A percentile compares a stretch with the other conserved stretches of the same genome.
Conservation (phyloP, 1,140 invertebrate genomes). For the Drosophila sucinea region DNA sequence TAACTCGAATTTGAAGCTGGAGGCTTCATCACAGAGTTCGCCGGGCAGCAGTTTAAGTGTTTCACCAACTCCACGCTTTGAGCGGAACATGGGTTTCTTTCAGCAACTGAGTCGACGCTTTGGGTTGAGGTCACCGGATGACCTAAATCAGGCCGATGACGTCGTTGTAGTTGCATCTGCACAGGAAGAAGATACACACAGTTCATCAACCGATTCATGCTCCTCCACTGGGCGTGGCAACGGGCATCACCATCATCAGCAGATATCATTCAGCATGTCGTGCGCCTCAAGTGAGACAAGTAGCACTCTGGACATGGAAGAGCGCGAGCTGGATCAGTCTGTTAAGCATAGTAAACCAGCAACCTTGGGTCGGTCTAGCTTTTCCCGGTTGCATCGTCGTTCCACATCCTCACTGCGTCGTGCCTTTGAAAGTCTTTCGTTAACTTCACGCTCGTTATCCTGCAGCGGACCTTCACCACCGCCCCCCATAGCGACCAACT, state of each 20-base stretch:
- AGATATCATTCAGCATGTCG: slow-evolving; percentile 84
- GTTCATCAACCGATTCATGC: slow-evolving; percentile 85
- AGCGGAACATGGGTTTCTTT: slow-evolving; percentile 85
- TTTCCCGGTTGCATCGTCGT: slow-evolving; percentile 85
- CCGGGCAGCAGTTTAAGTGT: slow-evolving; percentile 65
- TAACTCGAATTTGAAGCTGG: slow-evolving; percentile 31
- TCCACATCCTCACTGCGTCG: slow-evolving; percentile 88
- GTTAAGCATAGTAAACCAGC: slow-evolving; percentile 47
- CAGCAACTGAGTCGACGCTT: slow-evolving; percentile 86
- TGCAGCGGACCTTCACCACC: slow-evolving; percentile 84
- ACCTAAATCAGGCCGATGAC: slow-evolving; percentile 81
- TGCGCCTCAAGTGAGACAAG: slow-evolving; percentile 86
- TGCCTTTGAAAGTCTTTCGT: slow-evolving; percentile 87
- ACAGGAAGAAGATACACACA: slow-evolving; percentile 85
- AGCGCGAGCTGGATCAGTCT: slow-evolving; percentile 38
- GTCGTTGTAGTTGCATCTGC: slow-evolving; percentile 33
- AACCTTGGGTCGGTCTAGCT: slow-evolving; percentile 59
- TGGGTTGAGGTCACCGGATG: slow-evolving; percentile 84
- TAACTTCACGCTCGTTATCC: slow-evolving; percentile 86
- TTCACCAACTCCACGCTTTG: slow-evolving; percentile 84
- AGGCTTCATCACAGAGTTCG: slow-evolving; percentile 24
- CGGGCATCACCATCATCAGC: slow-evolving; percentile 73
- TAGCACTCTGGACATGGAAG: slow-evolving; percentile 83
- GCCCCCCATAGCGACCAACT: slow-evolving; percentile 47
- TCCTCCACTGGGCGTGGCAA: slow-evolving; percentile 83